Base-by-base conservation (phyloP, 2,888 invertebrate genomes). In the Eupithecia abbreviata region DNA sequence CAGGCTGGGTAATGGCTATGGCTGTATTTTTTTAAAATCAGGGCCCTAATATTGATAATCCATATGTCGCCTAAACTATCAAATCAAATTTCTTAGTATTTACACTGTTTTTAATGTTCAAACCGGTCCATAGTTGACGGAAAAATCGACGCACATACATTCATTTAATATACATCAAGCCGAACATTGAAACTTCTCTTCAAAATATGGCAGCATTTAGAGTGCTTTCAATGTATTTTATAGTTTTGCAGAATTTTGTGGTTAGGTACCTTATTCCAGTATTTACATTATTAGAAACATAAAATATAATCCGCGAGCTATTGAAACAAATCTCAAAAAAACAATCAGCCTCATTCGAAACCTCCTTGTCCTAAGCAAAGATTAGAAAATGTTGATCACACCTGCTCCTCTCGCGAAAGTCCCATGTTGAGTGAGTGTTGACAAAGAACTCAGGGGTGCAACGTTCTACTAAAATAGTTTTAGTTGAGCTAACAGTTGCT, bases 391-490 rank as follows among this genome's bases (percentile, higher is more conserved):
- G 85, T 89, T 88, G 87, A 84, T 81, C 74, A 78, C 84, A 81
- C 85, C 87, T 87, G 86, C 58, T 49, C 45, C 45, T 45, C 66
- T 42, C 66, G 45, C 47, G 18, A 69, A 45, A 47, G 45, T 49
- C 69, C 84, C 77, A 69, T 45, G 45, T 68, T n/a, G 9, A n/a
- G 5, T 13, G 79, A 87, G 86, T 91, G 88, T 91, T 91, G 86
- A 88, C 90, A 82, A 79, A 85, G 83, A 84, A 83, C 90, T 91
- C 84, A 81, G 86, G 86, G 86, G 84, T 85, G 84, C 84, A 89
- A 85, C 88, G 90, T 89, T 88, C 77, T 65, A 85, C 85, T 86
- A 83, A 87, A 88, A 89, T 85, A 83, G 82, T 88, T 90, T 89
- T 88, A 85, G 87, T 85, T 89, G 84, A 84, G 81, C 86, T 87